Evolutionary conservation across 2,888 invertebrate species (phyloP), one percentile per base, ranked within the genome.

Genomic region (Julus scandinavius): DNA sequence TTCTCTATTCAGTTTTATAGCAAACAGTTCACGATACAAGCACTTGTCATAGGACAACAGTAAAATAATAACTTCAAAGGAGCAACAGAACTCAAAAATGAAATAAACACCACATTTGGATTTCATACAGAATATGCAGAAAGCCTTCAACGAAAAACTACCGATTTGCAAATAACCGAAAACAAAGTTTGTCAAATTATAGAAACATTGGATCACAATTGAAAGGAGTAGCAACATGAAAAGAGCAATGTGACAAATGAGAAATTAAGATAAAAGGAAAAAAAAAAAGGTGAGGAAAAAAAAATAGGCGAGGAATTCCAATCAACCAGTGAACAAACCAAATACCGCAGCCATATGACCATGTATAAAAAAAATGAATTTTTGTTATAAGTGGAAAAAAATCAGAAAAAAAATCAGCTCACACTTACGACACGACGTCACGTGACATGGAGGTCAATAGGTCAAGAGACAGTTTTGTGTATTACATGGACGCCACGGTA

Each of bases 341-440:
- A 85, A 50, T 29, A n/a, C 85, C 50, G 49, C 85, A 85, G 85
- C 85, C 85, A 85, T 29, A 80, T 85, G 85, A 85, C 85, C 85
- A 50, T 85, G 85, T 85, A 85, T 45, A 83, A 20, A n/a, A n/a
- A 85, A 85, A 50, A 80, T 80, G 80, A 80, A 80, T 29, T 80
- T 80, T 85, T 85, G 85, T 85, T 85, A 58, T 58, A 58, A 38
- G 58, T 40, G 41, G 83, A 87, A 85, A 85, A 88, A 88, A 86
- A 13, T n/a, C 7, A 41, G 49, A 88, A 87, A 89, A 89, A 89
- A 89, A 88, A 54, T 89, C 88, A 87, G 89, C 89, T 89, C 87
- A 89, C 89, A 89, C 89, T 89, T 89, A 89, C 89, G 89, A 89
- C 89, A 89, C 86, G 89, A 89, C 89, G 89, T 89, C 89, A 89